phyloP scores from a whole-genome alignment of 2,797 vertebrate genomes.

The Salmo trutta region DNA sequence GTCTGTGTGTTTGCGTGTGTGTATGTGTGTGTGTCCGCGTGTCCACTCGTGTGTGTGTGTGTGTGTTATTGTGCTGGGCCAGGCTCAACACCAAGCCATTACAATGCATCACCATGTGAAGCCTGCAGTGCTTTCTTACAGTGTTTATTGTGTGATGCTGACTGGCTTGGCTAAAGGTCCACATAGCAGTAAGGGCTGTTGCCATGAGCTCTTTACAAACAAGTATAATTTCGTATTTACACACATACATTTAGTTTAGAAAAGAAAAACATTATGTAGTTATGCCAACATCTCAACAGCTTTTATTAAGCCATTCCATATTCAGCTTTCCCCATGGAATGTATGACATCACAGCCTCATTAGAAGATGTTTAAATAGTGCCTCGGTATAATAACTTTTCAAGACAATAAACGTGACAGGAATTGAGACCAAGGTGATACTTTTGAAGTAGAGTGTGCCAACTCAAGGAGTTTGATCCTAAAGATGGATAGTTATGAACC shows the following conservation, averaged over 20 bases:
- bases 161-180: constrained; percentile 59
- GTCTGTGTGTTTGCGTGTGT: background rate
- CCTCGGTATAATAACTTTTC: background rate
- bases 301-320: background rate
- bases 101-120: constrained; percentile 67
- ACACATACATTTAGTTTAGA: background rate
- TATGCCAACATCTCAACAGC: background rate
- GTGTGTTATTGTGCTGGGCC: constrained; percentile 37
- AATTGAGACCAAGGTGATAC: background rate
- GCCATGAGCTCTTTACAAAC: constrained; percentile 29
- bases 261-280: background rate
- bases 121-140: constrained; percentile 43
- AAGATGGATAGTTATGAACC: background rate
- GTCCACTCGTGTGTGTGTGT: too few species aligned
- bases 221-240: background rate
- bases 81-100: constrained; percentile 59
- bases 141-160: constrained; percentile 56
- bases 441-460: background rate
- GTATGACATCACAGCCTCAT: background rate
- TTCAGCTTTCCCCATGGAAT: background rate
- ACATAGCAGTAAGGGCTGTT: constrained; percentile 45
- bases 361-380: background rate
- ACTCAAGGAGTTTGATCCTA: background rate
- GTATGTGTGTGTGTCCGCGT: constrained; percentile 29
- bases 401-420: background rate